A percentile compares a stretch with the other conserved stretches of the same genome.
These are phyloP conservation scores for Oreochromis tanganicae DNA, from an alignment of 2,113 vertebrate species.

Conservation along the genomic window DNA sequence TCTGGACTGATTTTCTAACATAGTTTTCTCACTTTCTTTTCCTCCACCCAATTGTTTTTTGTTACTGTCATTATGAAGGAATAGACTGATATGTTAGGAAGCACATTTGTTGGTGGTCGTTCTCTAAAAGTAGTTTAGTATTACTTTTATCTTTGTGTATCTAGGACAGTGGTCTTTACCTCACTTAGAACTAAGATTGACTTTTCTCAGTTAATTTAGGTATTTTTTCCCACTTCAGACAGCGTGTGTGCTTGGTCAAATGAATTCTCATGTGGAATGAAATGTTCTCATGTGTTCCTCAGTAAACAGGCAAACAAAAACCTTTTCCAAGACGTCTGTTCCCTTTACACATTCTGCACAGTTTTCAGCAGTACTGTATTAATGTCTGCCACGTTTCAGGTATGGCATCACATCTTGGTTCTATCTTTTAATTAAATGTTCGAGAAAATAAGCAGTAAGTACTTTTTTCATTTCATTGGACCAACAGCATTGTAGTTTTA, in stretches of 20 bases:
- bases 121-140: not conserved
- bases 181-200: not conserved
- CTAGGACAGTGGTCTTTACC: accelerated
- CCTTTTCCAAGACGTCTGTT: not conserved
- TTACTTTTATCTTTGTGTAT: not conserved
- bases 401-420: not conserved
- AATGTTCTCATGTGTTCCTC: not conserved
- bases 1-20: not conserved
- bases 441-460: not conserved
- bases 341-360: not conserved
- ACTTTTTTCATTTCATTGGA: not conserved
- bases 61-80: not conserved
- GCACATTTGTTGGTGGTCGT: not conserved
- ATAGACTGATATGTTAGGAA: not conserved
- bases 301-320: not conserved
- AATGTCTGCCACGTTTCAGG: not conserved
- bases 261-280: not conserved
- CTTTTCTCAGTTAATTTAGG: not conserved
- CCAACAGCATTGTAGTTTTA: not conserved
- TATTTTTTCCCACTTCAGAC: not conserved
- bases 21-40: not conserved
- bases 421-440: not conserved
- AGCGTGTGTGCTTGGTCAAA: not conserved
- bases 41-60: not conserved
- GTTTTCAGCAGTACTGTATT: not conserved